Evolutionary conservation across 2,888 invertebrate genomes (phyloP).

Genomic region (Sminthurinus aureus): DNA sequence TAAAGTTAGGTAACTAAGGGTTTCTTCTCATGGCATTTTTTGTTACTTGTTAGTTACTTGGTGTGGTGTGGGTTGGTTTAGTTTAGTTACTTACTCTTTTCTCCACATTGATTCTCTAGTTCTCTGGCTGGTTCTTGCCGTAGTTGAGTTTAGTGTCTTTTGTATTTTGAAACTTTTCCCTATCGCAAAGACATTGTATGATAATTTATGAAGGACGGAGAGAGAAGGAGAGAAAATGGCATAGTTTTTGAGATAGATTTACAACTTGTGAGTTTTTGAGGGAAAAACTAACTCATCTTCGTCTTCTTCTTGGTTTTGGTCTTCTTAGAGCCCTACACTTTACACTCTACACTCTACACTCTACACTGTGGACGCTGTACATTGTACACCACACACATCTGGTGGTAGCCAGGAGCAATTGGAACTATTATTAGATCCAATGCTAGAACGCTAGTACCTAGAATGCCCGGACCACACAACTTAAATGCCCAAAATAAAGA

Average conservation of each 20-base stretch:
- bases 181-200: constrained; percentile 53
- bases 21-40: no score
- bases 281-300: constrained; percentile 24
- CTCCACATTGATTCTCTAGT: background rate
- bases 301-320: constrained; percentile 11
- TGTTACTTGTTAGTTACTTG: no score
- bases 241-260: constrained; percentile 56
- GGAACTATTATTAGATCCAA: no score
- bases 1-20: no score
- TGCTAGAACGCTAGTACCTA: no score
- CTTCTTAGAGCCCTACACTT: background rate
- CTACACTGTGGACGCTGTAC: no score
- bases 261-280: constrained; percentile 47
- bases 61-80: no score
- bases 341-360: background rate
- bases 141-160: background rate
- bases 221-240: no score
- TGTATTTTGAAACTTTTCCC: constrained; percentile 29
- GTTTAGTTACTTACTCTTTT: background rate
- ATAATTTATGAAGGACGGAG: constrained; percentile 59
- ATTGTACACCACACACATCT: background rate
- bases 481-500: no score
- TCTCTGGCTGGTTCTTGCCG: background rate
- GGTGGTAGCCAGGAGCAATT: background rate
- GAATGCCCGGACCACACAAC: no score